These are phyloP conservation scores for Euzetes globulus DNA, from an alignment of 2,888 invertebrate genomes.

Conservation along the genomic window DNA sequence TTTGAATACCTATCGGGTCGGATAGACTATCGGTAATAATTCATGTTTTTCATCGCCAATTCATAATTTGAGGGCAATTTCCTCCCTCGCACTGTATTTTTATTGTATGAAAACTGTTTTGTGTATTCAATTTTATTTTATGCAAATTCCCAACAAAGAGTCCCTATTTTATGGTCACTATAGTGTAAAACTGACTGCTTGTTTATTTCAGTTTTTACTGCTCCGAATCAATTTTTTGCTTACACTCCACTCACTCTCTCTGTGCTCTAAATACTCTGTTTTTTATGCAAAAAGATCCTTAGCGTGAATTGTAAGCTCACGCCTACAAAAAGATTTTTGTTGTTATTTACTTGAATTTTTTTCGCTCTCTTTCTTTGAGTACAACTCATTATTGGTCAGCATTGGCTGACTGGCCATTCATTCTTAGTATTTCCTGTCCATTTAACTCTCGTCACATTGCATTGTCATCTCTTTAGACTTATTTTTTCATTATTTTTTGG, in stretches of 20 bases:
- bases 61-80: slow-evolving; percentile 26
- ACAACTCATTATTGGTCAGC: background rate
- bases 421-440: background rate
- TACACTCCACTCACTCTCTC: background rate
- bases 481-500: background rate
- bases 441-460: background rate
- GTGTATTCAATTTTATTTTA: slow-evolving; percentile 10
- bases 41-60: slow-evolving; percentile 26
- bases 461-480: background rate
- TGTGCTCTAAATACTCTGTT: background rate
- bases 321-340: slow-evolving; percentile 5
- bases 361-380: slow-evolving; percentile 2
- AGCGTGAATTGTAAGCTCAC: background rate
- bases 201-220: slow-evolving; percentile 19
- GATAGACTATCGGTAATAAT: slow-evolving; percentile 13
- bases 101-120: background rate
- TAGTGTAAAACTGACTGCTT: slow-evolving; percentile 18
- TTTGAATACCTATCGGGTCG: background rate
- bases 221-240: slow-evolving; percentile 22
- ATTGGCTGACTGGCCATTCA: background rate
- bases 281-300: background rate
- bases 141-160: slow-evolving; percentile 10
- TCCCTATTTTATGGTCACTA: slow-evolving; percentile 18
- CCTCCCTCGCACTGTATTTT: slow-evolving; percentile 19
- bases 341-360: slow-evolving; percentile 26